Evolutionary conservation across 2,888 invertebrate species (phyloP).

Genomic region (Acrobasis suavella): DNA sequence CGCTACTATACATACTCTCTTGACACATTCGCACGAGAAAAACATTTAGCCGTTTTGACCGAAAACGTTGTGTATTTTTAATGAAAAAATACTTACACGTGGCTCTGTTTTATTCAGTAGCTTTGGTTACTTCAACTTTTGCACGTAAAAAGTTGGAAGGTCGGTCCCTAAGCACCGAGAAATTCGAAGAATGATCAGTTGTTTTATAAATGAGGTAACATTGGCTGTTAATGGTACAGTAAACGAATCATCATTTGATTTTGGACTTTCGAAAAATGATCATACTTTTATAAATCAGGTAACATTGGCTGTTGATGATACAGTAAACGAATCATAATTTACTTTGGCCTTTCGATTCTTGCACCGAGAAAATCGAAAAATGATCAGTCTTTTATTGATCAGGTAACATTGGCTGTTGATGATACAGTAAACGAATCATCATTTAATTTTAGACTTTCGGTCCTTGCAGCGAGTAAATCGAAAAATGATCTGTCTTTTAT

Average conservation of each 20-base stretch:
- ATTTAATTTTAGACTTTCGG: no score
- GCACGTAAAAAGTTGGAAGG: not conserved
- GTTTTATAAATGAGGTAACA: not conserved
- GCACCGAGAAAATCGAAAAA: no score
- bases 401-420: no score
- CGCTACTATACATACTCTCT: no score
- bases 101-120: conserved; percentile 7
- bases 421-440: no score
- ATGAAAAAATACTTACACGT: conserved; percentile 1
- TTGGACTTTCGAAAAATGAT: no score
- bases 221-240: not conserved
- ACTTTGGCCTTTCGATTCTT: no score
- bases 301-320: no score
- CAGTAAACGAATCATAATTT: no score
- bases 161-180: not conserved
- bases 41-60: not conserved
- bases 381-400: no score
- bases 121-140: conserved; percentile 4
- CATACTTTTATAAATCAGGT: no score
- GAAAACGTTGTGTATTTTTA: conserved; percentile 17
- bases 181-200: not conserved
- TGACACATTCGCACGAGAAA: not conserved
- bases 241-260: no score
- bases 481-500: not conserved
- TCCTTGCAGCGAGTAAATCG: not conserved